phyloP scores from a whole-genome alignment of 2,797 vertebrate genomes.

The Syngnathus rostellatus region DNA sequence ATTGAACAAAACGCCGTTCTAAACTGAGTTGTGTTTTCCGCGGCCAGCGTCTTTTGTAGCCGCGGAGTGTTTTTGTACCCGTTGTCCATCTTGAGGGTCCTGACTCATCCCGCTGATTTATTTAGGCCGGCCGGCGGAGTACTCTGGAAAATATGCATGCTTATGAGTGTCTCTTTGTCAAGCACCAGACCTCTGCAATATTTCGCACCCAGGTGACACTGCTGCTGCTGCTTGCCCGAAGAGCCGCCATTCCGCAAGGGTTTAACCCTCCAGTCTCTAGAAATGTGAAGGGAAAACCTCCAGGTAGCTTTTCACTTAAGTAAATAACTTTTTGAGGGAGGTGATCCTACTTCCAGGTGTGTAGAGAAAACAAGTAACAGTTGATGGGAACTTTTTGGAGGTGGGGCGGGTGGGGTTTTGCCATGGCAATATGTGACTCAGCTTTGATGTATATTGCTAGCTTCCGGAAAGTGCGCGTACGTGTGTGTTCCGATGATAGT shows the following conservation, averaged over 20 bases:
- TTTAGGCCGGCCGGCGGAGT: slow-evolving; percentile 62
- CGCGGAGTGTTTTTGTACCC: slow-evolving; percentile 16
- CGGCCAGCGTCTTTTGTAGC: neutral
- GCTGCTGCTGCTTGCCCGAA: slow-evolving; percentile 56
- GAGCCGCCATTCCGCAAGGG: slow-evolving; percentile 25
- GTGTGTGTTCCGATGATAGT: slow-evolving; percentile 10
- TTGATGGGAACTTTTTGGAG: no score
- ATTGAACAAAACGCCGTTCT: neutral
- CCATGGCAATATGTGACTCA: slow-evolving; percentile 14
- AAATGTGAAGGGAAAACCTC: slow-evolving; percentile 23
- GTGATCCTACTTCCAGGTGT: no score
- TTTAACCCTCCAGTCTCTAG: no score
- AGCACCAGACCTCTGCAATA: slow-evolving; percentile 77
- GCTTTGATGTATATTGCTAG: slow-evolving; percentile 6
- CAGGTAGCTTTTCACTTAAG: slow-evolving; percentile 38
- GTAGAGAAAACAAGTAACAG: no score
- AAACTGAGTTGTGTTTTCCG: neutral
- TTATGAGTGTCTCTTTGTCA: slow-evolving; percentile 79
- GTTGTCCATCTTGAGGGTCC: slow-evolving; percentile 52
- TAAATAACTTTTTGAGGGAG: slow-evolving; percentile 20
- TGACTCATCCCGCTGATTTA: slow-evolving; percentile 67
- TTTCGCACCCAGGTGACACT: slow-evolving; percentile 75
- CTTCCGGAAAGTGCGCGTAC: slow-evolving; percentile 14
- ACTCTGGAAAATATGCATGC: slow-evolving; percentile 76
- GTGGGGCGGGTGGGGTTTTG: neutral